Evolutionary conservation across 2,113 vertebrate genomes (phyloP), one percentile per base, ranked within the genome.

Genomic region (Chrysochloris asiatica): DNA sequence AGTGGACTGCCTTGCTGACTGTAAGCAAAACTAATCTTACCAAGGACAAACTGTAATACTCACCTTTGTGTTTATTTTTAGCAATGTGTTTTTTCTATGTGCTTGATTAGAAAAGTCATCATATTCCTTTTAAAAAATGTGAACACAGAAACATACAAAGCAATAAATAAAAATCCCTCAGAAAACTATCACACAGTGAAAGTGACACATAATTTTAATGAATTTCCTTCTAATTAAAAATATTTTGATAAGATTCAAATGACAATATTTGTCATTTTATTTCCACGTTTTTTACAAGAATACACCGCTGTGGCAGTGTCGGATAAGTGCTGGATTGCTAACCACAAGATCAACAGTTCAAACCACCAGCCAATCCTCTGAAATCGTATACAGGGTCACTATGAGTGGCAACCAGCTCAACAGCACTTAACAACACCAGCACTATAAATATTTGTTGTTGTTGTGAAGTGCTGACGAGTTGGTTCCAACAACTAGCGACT

Each of bases 21-120:
- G 36, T 92, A 96, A 97, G 95, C 92, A 97, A 97, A 97, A 93
- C 38, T 91, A 96, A 97, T 96, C 72, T 95, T 94, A 90, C 47
- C 13, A 93, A 95, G 61, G 56, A 94, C 59, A 94, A 93, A 86
- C 65, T 90, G 21, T 54, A 84, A 75, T 83, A 85, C 50, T 94
- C 77, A 86, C 36, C 52, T 89, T 96, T 93, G 59, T 95, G 87
- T 95, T 63, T 47, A 24, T 82, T 95, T 91, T 78, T 89, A 88
- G 6, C 28, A 72, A 77, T 52, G 3, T 80, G 8, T 54, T 11
- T 85, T 76, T 93, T 61, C 47, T 77, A 2, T 87, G 12, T 48
- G 14, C 72, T 10, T 33, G 22, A n/a, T 81, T 89, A 50, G 52
- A 82, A 83, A 30, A 75, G 28, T 48, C 45, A 47, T 52, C 19